Evolutionary conservation across 92 coral and sea anemone genomes (phyloP).

Genomic region (Heliopora coerulea): DNA sequence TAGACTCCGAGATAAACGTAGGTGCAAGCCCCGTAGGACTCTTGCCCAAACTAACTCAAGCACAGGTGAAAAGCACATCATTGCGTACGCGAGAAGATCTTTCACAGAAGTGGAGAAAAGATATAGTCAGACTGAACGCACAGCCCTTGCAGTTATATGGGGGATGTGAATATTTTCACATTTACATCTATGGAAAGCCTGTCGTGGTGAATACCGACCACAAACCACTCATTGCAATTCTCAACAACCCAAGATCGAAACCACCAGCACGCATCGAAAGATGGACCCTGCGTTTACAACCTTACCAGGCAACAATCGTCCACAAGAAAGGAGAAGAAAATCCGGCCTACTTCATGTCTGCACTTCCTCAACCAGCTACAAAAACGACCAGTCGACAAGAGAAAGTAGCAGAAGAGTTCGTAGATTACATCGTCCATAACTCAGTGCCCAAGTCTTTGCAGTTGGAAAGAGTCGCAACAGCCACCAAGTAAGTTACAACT

Average conservation of each 20-base stretch:
- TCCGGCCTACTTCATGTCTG: slow-evolving; percentile 23
- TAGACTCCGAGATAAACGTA: slow-evolving; percentile 36
- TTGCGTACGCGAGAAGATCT: slow-evolving; percentile 55
- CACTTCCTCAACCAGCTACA: not conserved
- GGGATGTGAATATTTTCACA: slow-evolving; percentile 42
- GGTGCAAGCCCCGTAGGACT: slow-evolving; percentile 54
- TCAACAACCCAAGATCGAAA: not conserved
- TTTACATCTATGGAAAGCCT: slow-evolving; percentile 26
- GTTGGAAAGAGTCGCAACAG: not conserved
- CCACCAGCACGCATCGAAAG: slow-evolving; percentile 25
- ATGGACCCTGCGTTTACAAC: slow-evolving; percentile 25
- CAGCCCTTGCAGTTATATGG: slow-evolving; percentile 44
- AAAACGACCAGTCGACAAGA: slow-evolving; percentile 14
- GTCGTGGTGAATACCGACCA: slow-evolving; percentile 7
- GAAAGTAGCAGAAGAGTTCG: slow-evolving; percentile 36
- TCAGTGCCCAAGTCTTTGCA: not conserved
- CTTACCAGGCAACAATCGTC: slow-evolving; percentile 6
- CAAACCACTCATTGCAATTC: not conserved
- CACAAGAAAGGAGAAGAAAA: slow-evolving; percentile 8
- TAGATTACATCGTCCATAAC: slow-evolving; percentile 24
- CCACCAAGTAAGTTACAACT: slow-evolving; percentile 2
- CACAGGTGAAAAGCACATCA: slow-evolving; percentile 31
- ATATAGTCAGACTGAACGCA: slow-evolving; percentile 11
- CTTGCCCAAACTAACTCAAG: slow-evolving; percentile 38
- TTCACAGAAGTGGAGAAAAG: slow-evolving; percentile 43